Percentiles rank a stretch among this genome's conserved stretches.
phyloP scores from a whole-genome alignment of 2,113 vertebrate species.

The Anseranas semipalmata region DNA sequence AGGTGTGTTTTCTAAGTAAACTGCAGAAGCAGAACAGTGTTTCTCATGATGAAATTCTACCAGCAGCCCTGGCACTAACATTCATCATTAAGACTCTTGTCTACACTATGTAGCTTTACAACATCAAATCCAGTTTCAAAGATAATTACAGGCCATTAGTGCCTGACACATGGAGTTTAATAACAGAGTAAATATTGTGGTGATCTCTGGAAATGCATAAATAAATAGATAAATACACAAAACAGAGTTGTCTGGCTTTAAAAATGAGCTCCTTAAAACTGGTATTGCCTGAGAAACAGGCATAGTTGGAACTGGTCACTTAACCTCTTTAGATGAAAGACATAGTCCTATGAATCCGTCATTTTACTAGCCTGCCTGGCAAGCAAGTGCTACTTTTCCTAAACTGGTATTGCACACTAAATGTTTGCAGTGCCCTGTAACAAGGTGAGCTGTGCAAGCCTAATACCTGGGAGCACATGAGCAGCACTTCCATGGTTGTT shows the following conservation, averaged over 20 bases:
- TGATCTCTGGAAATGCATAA: slow-evolving; percentile 64
- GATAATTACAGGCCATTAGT: slow-evolving; percentile 65
- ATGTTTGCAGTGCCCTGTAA: not conserved
- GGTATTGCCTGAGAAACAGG: slow-evolving; percentile 45
- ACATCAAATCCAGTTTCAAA: slow-evolving; percentile 45
- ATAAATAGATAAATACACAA: slow-evolving; percentile 57
- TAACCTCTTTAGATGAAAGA: slow-evolving; percentile 12
- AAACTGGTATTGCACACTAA: not conserved
- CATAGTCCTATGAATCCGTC: not conserved
- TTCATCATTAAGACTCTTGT: slow-evolving; percentile 31
- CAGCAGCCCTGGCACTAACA: not conserved
- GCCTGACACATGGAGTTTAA: slow-evolving; percentile 60
- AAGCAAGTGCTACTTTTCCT: not conserved
- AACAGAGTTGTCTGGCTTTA: slow-evolving; percentile 39
- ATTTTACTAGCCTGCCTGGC: not conserved
- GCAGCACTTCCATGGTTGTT: not conserved
- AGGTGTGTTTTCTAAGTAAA: slow-evolving; percentile 34
- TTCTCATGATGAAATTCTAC: slow-evolving; percentile 31
- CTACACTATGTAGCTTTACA: slow-evolving; percentile 39
- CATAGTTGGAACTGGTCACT: slow-evolving; percentile 19
- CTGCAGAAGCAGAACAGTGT: not conserved
- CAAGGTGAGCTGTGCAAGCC: not conserved
- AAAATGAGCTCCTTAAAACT: slow-evolving; percentile 25
- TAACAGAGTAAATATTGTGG: slow-evolving; percentile 64
- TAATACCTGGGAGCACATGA: not conserved